A percentile compares a stretch with the other conserved stretches of the same genome.
phyloP scores from a whole-genome alignment of 2,113 vertebrate genomes.

The Ophiodon elongatus region DNA sequence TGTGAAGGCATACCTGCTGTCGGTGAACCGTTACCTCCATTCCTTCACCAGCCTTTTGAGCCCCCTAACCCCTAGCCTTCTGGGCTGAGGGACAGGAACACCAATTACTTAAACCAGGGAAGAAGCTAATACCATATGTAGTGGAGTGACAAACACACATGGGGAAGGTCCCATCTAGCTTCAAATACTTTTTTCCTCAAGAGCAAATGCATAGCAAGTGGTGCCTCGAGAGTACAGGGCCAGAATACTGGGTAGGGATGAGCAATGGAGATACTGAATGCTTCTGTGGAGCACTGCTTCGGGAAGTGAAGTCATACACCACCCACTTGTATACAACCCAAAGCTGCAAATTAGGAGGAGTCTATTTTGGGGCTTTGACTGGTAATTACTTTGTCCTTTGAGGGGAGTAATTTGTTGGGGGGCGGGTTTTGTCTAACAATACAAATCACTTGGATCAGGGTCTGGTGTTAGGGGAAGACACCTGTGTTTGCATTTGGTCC shows the following conservation, averaged over 20 bases:
- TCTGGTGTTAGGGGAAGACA: neutral
- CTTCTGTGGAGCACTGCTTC: slow-evolving; percentile 11
- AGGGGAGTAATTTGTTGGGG: slow-evolving; percentile 18
- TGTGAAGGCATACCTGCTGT: slow-evolving; percentile 80
- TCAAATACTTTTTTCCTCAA: slow-evolving; percentile 25
- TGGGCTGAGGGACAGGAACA: slow-evolving; percentile 68
- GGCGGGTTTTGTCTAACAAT: neutral
- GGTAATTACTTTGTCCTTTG: slow-evolving; percentile 46
- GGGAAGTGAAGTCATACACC: slow-evolving; percentile 12
- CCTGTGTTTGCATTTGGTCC: neutral
- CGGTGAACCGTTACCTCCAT: slow-evolving; percentile 73
- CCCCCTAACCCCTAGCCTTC: slow-evolving; percentile 67
- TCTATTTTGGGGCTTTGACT: neutral
- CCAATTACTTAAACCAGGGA: slow-evolving; percentile 76
- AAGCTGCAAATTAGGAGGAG: slow-evolving; percentile 17
- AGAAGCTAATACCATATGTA: slow-evolving; percentile 67
- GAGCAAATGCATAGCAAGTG: slow-evolving; percentile 64
- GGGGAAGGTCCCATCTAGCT: slow-evolving; percentile 48
- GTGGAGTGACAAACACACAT: slow-evolving; percentile 57
- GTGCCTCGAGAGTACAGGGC: slow-evolving; percentile 36
- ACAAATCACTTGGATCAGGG: slow-evolving; percentile 32
- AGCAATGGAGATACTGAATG: slow-evolving; percentile 22
- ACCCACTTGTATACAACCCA: neutral
- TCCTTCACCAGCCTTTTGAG: slow-evolving; percentile 60
- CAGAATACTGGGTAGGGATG: slow-evolving; percentile 13